Conservation (phyloP, 2,888 invertebrate genomes). For the Trachelus stipa region DNA sequence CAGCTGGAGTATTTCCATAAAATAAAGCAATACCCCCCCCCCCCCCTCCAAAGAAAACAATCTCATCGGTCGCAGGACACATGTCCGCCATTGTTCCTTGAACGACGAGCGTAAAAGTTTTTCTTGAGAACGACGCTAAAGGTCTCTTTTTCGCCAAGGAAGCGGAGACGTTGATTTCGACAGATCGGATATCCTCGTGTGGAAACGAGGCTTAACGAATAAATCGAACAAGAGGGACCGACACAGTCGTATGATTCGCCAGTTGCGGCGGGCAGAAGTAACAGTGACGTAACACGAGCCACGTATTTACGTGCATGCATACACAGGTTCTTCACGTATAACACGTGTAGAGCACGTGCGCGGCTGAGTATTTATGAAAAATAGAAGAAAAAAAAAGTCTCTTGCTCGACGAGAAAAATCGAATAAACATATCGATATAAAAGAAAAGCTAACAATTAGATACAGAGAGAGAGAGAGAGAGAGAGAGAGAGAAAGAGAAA, state of each 20-base stretch:
- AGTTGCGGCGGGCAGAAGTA: background rate
- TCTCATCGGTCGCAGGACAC: background rate
- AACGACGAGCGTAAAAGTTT: background rate
- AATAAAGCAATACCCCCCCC: background rate
- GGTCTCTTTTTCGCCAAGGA: background rate
- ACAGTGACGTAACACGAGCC: background rate
- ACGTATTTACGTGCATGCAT: background rate
- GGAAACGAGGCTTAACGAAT: background rate
- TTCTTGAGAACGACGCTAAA: background rate
- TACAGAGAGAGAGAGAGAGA: background rate
- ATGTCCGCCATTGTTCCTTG: background rate
- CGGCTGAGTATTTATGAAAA: background rate
- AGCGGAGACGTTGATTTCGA: background rate
- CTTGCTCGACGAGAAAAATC: background rate
- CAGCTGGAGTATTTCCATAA: background rate
- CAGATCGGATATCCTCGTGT: background rate
- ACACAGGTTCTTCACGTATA: background rate
- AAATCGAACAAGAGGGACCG: background rate
- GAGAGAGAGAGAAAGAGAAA: background rate
- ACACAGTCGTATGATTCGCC: background rate
- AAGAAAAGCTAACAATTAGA: background rate
- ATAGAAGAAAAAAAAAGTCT: background rate
- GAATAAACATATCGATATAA: background rate
- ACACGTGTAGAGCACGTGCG: background rate
- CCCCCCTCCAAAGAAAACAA: background rate